These are phyloP conservation scores for Podocnemis expansa DNA, from an alignment of 2,113 vertebrate species.

Conservation along the genomic window DNA sequence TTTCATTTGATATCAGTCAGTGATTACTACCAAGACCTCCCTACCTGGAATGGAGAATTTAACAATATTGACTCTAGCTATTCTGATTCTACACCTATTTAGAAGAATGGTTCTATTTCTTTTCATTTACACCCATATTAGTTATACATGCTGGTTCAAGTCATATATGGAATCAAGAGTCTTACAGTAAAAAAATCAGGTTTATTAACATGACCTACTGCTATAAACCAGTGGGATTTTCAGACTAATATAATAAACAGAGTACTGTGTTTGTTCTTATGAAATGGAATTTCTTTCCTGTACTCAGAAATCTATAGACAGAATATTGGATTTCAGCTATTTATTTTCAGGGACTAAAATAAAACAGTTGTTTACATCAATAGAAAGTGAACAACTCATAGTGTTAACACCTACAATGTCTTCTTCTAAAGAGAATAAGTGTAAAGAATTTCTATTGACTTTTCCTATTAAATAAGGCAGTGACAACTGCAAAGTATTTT, in stretches of 20 bases:
- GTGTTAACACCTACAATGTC: not conserved
- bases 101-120: not conserved
- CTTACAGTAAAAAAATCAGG: not conserved
- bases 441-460: conserved; percentile 18
- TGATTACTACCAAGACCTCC: not conserved
- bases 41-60: not conserved
- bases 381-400: conserved; percentile 8
- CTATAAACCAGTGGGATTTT: not conserved
- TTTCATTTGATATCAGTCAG: not conserved
- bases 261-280: not conserved
- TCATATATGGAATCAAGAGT: not conserved
- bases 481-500: conserved; percentile 1
- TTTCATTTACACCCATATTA: not conserved
- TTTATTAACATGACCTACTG: not conserved
- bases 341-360: not conserved
- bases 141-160: not conserved
- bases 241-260: not conserved
- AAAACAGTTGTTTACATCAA: not conserved
- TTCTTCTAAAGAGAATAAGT: not conserved
- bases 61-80: not conserved
- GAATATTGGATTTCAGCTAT: not conserved
- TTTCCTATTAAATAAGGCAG: conserved; percentile 20
- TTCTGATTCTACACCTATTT: not conserved
- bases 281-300: not conserved
- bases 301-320: not conserved